Evolutionary conservation across 1,140 invertebrate species (phyloP), one percentile per base, ranked within the genome.

Genomic region (Antheraea mylitta): DNA sequence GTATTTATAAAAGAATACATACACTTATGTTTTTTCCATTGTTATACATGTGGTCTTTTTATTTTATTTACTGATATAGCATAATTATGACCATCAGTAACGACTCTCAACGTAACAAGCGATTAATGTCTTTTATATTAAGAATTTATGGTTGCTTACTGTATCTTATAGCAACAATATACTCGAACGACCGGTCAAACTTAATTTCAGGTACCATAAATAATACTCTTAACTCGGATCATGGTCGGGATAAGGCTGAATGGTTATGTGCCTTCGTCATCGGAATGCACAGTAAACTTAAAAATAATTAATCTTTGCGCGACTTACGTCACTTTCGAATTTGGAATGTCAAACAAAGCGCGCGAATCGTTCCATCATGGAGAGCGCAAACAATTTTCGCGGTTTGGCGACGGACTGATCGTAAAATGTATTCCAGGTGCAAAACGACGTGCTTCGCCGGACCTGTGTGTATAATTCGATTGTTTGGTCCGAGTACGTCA

Each of bases 281-380:
- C 16, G 45, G 45, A 53, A 16, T 53, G 38, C 38, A 42, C 38
- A 42, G 45, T 53, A 53, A 53, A 53, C 45, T 53, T 53, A 11
- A 10, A 42, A 10, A 30, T 53, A 53, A 53, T 53, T 53, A 53
- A 53, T 53, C 45, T 53, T 53, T 53, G 11, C 13, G 45, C 10
- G 11, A 13, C 16, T 53, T 53, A 53, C 45, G 45, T 53, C 45
- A 53, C 45, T 22, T 53, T 53, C 45, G 16, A 53, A 53, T 61
- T 61, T 61, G 60, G 60, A 61, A 61, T 61, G 60, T 61, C 60
- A 61, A 61, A 61, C 60, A 61, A 61, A 61, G 60, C 60, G 60
- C 19, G 60, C 60, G 60, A 61, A 61, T 61, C 18, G 60, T 61
- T 22, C 59, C 59, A 61, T 19, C 60, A 61, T 36, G 13, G 11